These are phyloP conservation scores for Drosophila anomalata DNA, from an alignment of 2,888 invertebrate species.

Conservation along the genomic window DNA sequence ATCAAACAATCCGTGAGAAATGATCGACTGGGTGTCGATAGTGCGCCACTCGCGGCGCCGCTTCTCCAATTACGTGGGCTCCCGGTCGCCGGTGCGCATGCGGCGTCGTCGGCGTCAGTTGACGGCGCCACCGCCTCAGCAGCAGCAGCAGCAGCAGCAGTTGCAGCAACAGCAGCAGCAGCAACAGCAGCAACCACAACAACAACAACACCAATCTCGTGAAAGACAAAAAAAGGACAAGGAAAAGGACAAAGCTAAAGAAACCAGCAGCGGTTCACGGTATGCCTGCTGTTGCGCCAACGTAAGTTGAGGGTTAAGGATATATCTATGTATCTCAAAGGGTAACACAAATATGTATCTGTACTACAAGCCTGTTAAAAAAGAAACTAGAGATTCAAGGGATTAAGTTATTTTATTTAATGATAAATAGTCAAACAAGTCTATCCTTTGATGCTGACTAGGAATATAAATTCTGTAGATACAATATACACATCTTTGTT, in stretches of 20 bases:
- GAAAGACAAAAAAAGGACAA: constrained; percentile 47
- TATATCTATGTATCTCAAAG: neutral
- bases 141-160: constrained; percentile 39
- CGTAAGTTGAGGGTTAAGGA: constrained; percentile 60
- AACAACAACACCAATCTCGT: constrained; percentile 59
- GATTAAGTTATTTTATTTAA: too few species aligned
- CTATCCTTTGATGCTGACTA: too few species aligned
- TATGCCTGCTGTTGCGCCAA: constrained; percentile 82
- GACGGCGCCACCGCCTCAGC: constrained; percentile 71
- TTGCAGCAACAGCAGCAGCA: constrained; percentile 38
- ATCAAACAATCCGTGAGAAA: constrained; percentile 69
- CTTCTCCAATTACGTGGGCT: constrained; percentile 89
- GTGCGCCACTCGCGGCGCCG: constrained; percentile 89
- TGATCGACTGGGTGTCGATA: constrained; percentile 92
- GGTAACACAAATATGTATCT: neutral
- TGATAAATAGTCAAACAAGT: too few species aligned
- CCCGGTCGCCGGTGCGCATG: constrained; percentile 87
- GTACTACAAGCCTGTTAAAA: too few species aligned
- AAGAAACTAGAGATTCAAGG: too few species aligned
- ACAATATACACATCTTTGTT: too few species aligned
- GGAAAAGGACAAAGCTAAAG: constrained; percentile 36
- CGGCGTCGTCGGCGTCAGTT: constrained; percentile 84
- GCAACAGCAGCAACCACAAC: constrained; percentile 23
- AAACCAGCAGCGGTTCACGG: constrained; percentile 41
- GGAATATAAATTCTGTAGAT: too few species aligned